Evolutionary conservation across 37 sponge, comb jelly and placozoan genomes (phyloP).

Genomic region (Halisarca cf. caerulea): DNA sequence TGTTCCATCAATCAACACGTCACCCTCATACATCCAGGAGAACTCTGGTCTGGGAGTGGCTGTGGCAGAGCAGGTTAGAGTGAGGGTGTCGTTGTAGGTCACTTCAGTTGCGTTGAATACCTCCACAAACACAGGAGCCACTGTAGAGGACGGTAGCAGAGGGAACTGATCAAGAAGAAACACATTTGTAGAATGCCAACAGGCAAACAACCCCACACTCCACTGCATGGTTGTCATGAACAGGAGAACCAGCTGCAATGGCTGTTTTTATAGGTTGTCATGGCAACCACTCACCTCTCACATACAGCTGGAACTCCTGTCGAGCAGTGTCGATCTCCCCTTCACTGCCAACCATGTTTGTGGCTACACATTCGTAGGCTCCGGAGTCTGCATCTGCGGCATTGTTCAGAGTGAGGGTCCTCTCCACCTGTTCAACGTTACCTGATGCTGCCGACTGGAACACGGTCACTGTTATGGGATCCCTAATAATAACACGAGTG

Average conservation of each 20-base stretch:
- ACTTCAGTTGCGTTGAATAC: background rate
- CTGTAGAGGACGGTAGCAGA: slow-evolving; percentile 32
- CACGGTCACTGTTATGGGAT: background rate
- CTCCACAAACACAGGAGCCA: slow-evolving; percentile 25
- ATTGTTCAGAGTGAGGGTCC: background rate
- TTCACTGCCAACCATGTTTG: slow-evolving; percentile 20
- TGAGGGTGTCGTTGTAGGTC: background rate
- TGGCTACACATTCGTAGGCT: slow-evolving; percentile 33
- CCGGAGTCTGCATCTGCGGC: slow-evolving; percentile 40
- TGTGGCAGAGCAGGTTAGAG: slow-evolving; percentile 45
- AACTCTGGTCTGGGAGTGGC: slow-evolving; percentile 56
- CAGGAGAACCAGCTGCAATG: no score
- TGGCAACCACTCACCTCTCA: slow-evolving; percentile 46
- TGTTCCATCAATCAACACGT: background rate
- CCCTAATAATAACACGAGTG: background rate
- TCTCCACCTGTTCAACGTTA: background rate
- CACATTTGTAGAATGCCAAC: no score
- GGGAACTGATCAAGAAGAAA: no score
- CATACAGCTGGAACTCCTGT: slow-evolving; percentile 35
- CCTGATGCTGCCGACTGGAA: background rate
- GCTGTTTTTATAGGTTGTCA: no score
- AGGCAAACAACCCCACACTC: no score
- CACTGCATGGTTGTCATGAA: no score
- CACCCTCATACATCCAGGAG: slow-evolving; percentile 59
- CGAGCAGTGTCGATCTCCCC: background rate